Evolutionary conservation across 2,797 vertebrate genomes (phyloP), one percentile per base, ranked within the genome.

Genomic region (Pteronotus mesoamericanus): DNA sequence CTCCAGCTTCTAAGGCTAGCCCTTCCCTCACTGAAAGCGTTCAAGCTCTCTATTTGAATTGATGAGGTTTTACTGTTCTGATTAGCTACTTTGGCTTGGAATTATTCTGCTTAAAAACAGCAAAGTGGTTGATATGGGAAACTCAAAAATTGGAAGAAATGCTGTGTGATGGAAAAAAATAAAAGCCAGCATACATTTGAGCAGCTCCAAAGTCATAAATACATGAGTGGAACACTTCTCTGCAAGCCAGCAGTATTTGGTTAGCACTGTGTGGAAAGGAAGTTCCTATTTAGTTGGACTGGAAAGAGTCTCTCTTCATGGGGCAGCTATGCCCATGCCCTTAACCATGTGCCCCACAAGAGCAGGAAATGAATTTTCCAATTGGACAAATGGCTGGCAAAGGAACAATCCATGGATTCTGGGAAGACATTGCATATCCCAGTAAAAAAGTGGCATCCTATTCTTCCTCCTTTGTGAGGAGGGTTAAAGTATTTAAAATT

Each of bases 361-460:
- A 97, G 94, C 80, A 97, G 96, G 86, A 97, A 97, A 95, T 86
- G 83, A 89, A 89, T 97, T 91, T 97, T 98, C 96, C 93, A 93
- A 92, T 92, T 57, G 66, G 12, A 93, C 32, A 90, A 94, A 97
- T 75, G 72, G 84, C 64, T 95, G 83, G 97, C 80, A 87, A 66
- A 88, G 46, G 24, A 53, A 96, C 89, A 96, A 94, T 66, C 93
- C 94, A 92, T 94, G 92, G 91, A 71, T 98, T 94, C 71, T 96
- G 64, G 78, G 95, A 64, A 69, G 75, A 95, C 83, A 82, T 3
- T 96, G 94, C 79, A 72, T 78, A 94, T 83, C 96, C 77, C 64
- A 87, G 94, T 59, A 84, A 94, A 91, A 95, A 95, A 84, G 90
- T 93, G 66, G 79, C 79, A 86, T 83, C 94, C 95, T 93, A 94